Conservation (phyloP, 2,888 invertebrate genomes). For the Macropis europaea region DNA sequence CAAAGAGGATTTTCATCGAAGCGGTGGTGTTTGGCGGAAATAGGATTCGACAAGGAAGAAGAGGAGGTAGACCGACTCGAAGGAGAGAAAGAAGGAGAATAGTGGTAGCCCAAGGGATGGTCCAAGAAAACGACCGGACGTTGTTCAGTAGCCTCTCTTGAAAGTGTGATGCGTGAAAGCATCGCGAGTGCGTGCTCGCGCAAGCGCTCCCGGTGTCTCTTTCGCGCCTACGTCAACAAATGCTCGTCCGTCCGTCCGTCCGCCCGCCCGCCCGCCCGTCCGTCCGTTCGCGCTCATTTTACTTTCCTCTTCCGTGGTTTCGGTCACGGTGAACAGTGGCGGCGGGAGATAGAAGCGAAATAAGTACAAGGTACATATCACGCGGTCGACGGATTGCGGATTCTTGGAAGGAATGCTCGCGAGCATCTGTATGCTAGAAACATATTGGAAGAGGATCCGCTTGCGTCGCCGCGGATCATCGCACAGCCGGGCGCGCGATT, state of each 20-base stretch:
- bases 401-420: slow-evolving; percentile 1
- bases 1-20: not conserved
- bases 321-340: not conserved
- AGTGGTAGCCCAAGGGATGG: not conserved
- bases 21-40: not conserved
- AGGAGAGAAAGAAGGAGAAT: not conserved
- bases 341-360: slow-evolving; percentile 15
- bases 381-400: slow-evolving; percentile 22
- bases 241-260: not conserved
- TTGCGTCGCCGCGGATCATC: not conserved
- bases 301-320: not conserved
- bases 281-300: not conserved
- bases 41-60: too few relatives aligned
- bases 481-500: slow-evolving; percentile 15
- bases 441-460: not conserved
- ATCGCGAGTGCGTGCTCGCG: not conserved
- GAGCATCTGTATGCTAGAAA: not conserved
- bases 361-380: slow-evolving; percentile 45
- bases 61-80: too few relatives aligned
- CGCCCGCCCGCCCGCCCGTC: not conserved
- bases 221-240: not conserved
- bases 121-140: too few relatives aligned
- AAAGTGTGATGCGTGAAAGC: not conserved
- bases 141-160: not conserved
- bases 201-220: not conserved